Base-by-base conservation (phyloP, 2,113 vertebrate genomes). In the Arizona elegans region DNA sequence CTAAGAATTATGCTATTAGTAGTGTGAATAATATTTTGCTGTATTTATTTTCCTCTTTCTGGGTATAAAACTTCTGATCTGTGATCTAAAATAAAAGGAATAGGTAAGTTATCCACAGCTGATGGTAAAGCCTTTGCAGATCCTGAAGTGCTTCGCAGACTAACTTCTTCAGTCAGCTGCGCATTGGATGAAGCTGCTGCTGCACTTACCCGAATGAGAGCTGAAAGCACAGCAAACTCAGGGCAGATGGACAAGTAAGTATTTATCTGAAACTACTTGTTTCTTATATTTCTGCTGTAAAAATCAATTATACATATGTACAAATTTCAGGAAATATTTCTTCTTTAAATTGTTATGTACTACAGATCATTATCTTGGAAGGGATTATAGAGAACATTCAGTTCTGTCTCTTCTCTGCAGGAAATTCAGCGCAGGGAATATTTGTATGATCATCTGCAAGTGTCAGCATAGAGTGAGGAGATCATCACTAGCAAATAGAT, bases 51-150 rank as follows among this genome's bases (percentile, higher is more conserved):
- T 95, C 93, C 95, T 54, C 90, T 92, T 94, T 93, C 93, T 93
- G 17, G 92, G 6, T 0, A 6, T 3, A 0, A 92, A 88, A 95
- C 85, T 0, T 13, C 7, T 1, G 59, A 88, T 89, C 90, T 55
- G 92, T 94, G 94, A 96, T 87, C 93, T 1, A 95, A 95, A 50
- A 88, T 8, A 94, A 93, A 95, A 99, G 99, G 99, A 97, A 99
- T 99, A 97, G 99, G 99, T 98, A 99, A 99, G 98, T 98, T 99
- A 96, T 99, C 99, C 94, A 99, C 99, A 85, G 99, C 99, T 93
- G 99, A 99, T 96, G 99, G 99, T 95, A 99, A 99, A 98, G 99
- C 99, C 95, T 99, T 99, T 97, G 99, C 99, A 96, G 99, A 99
- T 96, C 99, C 99, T 0, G 99, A 99, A 97, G 99, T 99, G 97